phyloP scores from a whole-genome alignment of 2,888 invertebrate genomes.

The Trissolcus brochymenae region DNA sequence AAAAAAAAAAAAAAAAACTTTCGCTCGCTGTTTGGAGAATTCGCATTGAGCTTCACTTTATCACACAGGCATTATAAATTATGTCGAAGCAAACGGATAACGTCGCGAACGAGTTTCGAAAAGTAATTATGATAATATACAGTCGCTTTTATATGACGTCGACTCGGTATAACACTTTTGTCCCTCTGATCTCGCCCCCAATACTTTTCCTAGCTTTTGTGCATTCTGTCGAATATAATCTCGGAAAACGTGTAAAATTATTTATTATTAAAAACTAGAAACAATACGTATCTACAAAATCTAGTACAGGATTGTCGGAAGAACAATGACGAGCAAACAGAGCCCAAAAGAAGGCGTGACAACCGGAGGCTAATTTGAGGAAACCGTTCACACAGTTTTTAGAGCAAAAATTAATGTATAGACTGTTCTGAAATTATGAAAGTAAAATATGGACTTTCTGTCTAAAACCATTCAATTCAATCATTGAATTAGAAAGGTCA shows the following conservation, averaged over 20 bases:
- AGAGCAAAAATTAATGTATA: too few species aligned
- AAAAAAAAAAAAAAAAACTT: slow-evolving; percentile 16
- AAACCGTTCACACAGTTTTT: too few species aligned
- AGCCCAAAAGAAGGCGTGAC: not conserved
- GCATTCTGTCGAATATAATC: slow-evolving; percentile 13
- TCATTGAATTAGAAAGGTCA: too few species aligned
- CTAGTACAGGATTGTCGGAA: not conserved
- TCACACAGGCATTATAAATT: slow-evolving; percentile 60
- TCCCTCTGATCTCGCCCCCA: not conserved
- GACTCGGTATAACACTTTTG: slow-evolving; percentile 9
- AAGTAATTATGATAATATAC: slow-evolving; percentile 62
- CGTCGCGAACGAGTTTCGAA: slow-evolving; percentile 57
- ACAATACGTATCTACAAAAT: not conserved
- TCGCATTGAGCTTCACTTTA: slow-evolving; percentile 58
- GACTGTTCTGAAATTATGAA: too few species aligned
- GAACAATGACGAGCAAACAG: not conserved
- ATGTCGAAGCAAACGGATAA: slow-evolving; percentile 56
- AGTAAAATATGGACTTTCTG: too few species aligned
- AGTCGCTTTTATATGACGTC: slow-evolving; percentile 48
- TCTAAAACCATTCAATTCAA: too few species aligned
- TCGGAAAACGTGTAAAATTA: slow-evolving; percentile 21
- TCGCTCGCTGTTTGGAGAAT: slow-evolving; percentile 41
- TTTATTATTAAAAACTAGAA: slow-evolving; percentile 14
- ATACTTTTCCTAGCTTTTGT: slow-evolving; percentile 1
- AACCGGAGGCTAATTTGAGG: too few species aligned